These are phyloP conservation scores for Apodemia mormo DNA, from an alignment of 2,888 invertebrate species.

Conservation along the genomic window DNA sequence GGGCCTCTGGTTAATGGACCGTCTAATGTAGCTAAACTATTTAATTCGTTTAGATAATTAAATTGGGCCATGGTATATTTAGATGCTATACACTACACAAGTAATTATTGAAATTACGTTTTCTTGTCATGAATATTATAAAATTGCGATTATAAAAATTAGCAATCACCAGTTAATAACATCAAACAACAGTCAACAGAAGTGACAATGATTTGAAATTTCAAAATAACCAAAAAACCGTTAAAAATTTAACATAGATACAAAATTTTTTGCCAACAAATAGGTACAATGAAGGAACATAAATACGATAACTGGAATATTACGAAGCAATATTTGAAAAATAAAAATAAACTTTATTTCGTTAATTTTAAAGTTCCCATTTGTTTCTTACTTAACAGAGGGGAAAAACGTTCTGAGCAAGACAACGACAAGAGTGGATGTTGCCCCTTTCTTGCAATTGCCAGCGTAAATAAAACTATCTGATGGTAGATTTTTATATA, in stretches of 20 bases:
- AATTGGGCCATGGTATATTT: conserved; percentile 86
- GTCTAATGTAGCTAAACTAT: conserved; percentile 88
- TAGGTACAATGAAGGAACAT: too few species aligned
- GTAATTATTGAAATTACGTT: too few species aligned
- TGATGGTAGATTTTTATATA: too few species aligned
- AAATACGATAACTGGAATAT: too few species aligned
- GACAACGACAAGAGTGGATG: too few species aligned
- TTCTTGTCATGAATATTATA: background rate
- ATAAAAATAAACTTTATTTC: too few species aligned
- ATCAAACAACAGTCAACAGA: background rate
- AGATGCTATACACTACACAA: background rate
- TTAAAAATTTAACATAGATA: background rate
- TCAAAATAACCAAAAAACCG: background rate
- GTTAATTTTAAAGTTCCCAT: too few species aligned
- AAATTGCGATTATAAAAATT: background rate
- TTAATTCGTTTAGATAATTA: conserved; percentile 90
- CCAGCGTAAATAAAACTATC: too few species aligned
- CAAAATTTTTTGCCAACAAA: background rate
- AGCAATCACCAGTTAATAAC: background rate
- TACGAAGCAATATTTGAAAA: too few species aligned
- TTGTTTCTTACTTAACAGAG: too few species aligned
- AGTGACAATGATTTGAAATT: conserved; percentile 2
- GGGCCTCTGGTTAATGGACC: conserved; percentile 90
- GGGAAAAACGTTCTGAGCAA: too few species aligned
- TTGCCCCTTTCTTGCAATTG: too few species aligned